These are phyloP conservation scores for Mungos mungo DNA, from an alignment of 2,113 vertebrate genomes.

Conservation along the genomic window DNA sequence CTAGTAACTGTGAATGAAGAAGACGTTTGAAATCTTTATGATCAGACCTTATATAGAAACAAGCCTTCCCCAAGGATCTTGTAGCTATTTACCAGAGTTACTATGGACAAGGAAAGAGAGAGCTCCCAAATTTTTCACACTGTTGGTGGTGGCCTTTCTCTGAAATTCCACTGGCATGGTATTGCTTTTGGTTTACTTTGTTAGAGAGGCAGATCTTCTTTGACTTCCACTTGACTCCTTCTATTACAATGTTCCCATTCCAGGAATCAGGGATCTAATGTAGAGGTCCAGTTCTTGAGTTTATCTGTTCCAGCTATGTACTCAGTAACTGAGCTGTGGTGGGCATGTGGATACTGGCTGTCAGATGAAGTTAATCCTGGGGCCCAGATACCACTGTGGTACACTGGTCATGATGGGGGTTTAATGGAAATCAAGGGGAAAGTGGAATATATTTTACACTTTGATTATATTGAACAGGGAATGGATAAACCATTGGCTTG, in stretches of 20 bases:
- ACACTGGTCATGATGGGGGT: neutral
- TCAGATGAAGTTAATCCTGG: neutral
- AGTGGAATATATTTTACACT: neutral
- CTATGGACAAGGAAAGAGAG: neutral
- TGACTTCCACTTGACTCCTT: neutral
- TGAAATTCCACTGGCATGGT: neutral
- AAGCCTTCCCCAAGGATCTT: neutral
- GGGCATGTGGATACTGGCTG: neutral
- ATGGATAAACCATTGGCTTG: conserved; percentile 65
- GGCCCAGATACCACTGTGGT: neutral
- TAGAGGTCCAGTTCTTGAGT: neutral
- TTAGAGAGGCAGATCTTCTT: neutral
- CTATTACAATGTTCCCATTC: neutral
- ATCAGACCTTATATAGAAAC: neutral
- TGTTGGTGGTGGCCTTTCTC: neutral
- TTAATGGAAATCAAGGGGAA: neutral
- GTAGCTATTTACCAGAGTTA: neutral
- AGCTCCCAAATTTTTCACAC: neutral
- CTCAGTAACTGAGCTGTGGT: neutral
- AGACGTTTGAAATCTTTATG: neutral
- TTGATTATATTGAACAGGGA: conserved; percentile 71
- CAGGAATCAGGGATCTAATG: neutral
- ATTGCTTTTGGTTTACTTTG: neutral
- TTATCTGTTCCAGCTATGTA: neutral
- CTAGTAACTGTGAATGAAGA: neutral